Evolutionary conservation across 2,888 invertebrate species (phyloP).

Genomic region (Andrena praecox): DNA sequence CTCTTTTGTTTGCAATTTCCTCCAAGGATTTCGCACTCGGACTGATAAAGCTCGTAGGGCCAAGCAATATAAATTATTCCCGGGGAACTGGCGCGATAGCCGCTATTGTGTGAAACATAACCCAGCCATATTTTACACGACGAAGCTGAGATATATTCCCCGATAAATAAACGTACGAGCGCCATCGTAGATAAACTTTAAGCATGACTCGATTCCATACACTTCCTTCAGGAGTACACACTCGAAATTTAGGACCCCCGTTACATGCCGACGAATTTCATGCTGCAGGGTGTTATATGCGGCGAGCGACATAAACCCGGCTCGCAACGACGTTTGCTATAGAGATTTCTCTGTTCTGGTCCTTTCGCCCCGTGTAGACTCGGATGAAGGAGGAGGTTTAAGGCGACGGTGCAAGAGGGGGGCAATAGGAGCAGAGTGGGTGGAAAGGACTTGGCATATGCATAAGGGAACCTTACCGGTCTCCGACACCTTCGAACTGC

Average conservation of each 20-base stretch:
- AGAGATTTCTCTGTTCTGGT: conserved; percentile 76
- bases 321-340: conserved; percentile 79
- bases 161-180: conserved; percentile 48
- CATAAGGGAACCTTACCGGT: conserved; percentile 75
- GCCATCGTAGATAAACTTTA: conserved; percentile 44
- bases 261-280: conserved; percentile 73
- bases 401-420: conserved; percentile 29
- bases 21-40: not conserved
- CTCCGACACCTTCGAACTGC: conserved; percentile 82
- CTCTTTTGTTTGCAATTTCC: not conserved
- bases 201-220: conserved; percentile 48
- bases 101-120: conserved; percentile 46
- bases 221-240: conserved; percentile 48
- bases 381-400: conserved; percentile 63
- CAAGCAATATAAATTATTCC: conserved; percentile 31
- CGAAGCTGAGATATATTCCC: conserved; percentile 42
- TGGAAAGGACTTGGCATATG: conserved; percentile 71
- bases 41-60: conserved; percentile 5
- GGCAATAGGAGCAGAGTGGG: conserved; percentile 52
- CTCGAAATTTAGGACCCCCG: conserved; percentile 68
- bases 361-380: conserved; percentile 67
- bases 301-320: conserved; percentile 77
- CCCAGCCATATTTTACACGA: conserved; percentile 28
- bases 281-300: conserved; percentile 71
- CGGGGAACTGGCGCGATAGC: conserved; percentile 18